Evolutionary conservation across 2,888 invertebrate genomes (phyloP).

Genomic region (Meandrusa payeni): DNA sequence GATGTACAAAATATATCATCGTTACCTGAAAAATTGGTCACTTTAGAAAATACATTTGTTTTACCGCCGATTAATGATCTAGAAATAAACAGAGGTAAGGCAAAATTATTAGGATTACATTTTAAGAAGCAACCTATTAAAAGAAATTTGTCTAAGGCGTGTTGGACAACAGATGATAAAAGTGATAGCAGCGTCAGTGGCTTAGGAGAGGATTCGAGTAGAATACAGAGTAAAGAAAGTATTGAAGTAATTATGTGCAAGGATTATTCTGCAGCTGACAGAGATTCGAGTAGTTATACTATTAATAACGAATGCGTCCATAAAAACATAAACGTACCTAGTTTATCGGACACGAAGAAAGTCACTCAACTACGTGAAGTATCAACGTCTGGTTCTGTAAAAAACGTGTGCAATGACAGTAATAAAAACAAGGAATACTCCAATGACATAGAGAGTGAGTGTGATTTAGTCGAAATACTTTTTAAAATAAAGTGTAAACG

Average conservation of each 20-base stretch:
- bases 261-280: no score
- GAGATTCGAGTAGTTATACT: neutral
- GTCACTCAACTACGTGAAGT: conserved; percentile 44
- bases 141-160: conserved; percentile 35
- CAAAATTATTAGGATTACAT: conserved; percentile 38
- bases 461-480: conserved; percentile 58
- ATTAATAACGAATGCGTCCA: neutral
- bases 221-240: neutral
- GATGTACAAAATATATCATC: conserved; percentile 12
- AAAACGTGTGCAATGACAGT: conserved; percentile 31
- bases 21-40: neutral
- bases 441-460: conserved; percentile 42
- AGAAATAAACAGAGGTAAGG: conserved; percentile 20
- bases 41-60: neutral
- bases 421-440: conserved; percentile 29
- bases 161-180: conserved; percentile 25
- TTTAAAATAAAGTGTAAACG: conserved; percentile 54
- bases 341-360: conserved; percentile 35
- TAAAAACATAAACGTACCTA: neutral
- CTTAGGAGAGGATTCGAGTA: conserved; percentile 3
- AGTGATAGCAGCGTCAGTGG: conserved; percentile 11
- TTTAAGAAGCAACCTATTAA: conserved; percentile 43
- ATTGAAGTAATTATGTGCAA: neutral
- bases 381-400: conserved; percentile 37
- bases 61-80: conserved; percentile 4